Evolutionary conservation across 2,113 vertebrate species (phyloP), one percentile per base, ranked within the genome.

Genomic region (Chitala chitala): DNA sequence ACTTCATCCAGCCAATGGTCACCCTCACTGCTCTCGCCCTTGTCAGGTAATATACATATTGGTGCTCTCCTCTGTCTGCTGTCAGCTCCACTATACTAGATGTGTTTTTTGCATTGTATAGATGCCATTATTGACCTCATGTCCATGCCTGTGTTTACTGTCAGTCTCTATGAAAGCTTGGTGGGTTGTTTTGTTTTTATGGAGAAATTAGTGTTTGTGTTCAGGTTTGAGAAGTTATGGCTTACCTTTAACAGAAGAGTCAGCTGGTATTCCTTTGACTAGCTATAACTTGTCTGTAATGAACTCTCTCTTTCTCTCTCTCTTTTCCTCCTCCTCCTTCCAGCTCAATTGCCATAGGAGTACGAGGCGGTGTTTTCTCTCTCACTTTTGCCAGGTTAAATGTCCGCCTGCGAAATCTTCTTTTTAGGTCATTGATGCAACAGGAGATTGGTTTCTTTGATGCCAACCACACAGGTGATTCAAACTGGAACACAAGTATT

Each of bases 371-470:
- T 31, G 89, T 96, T 81, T 99, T 99, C 81, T 94, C 92, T 0
- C 87, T 98, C 75, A 86, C 88, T 13, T 94, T 98, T 68, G 95
- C 95, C 3, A 92, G 96, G 77, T 82, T 99, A 76, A 99, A 96
- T 84, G 88, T 99, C 42, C 92, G 94, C 38, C 91, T 99, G 5
- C 91, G 96, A 38, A 95, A 95, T 86, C 87, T 90, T 63, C 94
- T 99, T 75, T 99, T 98, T 87, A 91, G 90, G 80, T 94, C 94
- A 0, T 86, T 99, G 74, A 91, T 98, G 82, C 85, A 79, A 12
- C 96, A 99, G 85, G 96, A 99, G 78, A 96, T 95, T 17, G 94
- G 86, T 73, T 99, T 99, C 88, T 99, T 95, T 81, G 96, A 99
- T 5, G 90, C 94, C 76, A 98, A 96, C 75, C 94, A 95, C 74